These are phyloP conservation scores for Alethe castanea DNA, from an alignment of 2,113 vertebrate genomes.

Conservation along the genomic window DNA sequence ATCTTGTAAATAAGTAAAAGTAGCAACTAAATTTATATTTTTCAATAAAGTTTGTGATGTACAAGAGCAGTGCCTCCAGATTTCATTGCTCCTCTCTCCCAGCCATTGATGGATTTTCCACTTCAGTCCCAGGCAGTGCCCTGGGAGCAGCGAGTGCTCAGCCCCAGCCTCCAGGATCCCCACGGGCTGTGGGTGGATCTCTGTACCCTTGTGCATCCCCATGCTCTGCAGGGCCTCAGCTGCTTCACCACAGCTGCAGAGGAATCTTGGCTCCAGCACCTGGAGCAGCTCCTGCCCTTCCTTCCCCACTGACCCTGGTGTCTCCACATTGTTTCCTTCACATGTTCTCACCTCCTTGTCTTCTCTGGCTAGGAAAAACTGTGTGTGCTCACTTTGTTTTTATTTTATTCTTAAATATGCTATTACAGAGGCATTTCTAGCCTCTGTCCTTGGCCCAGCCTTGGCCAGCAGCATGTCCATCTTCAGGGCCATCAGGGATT, in stretches of 20 bases:
- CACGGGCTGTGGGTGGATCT: not conserved
- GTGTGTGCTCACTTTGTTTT: rapidly evolving
- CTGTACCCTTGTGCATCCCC: rapidly evolving
- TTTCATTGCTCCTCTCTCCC: not conserved
- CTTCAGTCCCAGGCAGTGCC: not conserved
- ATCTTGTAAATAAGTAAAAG: not conserved
- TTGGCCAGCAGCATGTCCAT: not conserved
- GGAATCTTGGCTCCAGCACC: rapidly evolving
- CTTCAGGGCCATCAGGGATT: not conserved
- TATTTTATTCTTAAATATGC: not conserved
- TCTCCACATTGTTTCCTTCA: not conserved
- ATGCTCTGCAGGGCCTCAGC: rapidly evolving
- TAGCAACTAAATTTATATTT: not conserved
- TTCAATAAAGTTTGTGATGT: not conserved
- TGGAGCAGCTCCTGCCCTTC: not conserved
- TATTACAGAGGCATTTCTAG: rapidly evolving
- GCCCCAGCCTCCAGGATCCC: not conserved
- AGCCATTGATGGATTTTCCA: not conserved
- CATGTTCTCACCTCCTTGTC: not conserved
- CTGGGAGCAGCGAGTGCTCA: not conserved
- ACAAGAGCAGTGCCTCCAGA: not conserved
- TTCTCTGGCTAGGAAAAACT: not conserved
- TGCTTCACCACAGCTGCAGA: rapidly evolving
- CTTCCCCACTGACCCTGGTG: not conserved
- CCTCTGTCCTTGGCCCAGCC: not conserved